These are phyloP conservation scores for Heloderma charlesbogerti DNA, from an alignment of 2,113 vertebrate species.

Conservation along the genomic window DNA sequence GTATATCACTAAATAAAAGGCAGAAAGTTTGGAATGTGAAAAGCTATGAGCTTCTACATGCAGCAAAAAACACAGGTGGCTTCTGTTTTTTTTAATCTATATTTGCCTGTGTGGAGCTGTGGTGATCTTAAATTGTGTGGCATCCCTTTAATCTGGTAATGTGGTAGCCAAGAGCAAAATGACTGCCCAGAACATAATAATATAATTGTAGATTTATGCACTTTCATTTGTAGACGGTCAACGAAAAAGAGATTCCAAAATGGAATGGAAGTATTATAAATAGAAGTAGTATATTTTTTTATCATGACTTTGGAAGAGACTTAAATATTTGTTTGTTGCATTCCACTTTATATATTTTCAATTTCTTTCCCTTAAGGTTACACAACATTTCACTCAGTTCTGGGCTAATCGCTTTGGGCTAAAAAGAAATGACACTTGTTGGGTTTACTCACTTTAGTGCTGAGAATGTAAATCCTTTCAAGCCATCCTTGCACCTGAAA, in stretches of 20 bases:
- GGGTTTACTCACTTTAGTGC: conserved; percentile 91
- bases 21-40: neutral
- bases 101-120: neutral
- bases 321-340: rapidly evolving
- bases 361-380: neutral
- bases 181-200: neutral
- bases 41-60: neutral
- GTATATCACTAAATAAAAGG: neutral
- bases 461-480: conserved; percentile 96
- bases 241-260: neutral
- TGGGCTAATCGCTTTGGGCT: neutral
- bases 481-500: conserved; percentile 93
- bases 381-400: neutral
- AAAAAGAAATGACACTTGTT: neutral
- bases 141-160: neutral
- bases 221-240: neutral
- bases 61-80: neutral
- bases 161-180: neutral
- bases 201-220: neutral
- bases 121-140: neutral
- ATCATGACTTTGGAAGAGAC: neutral
- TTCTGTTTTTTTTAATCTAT: neutral
- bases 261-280: neutral
- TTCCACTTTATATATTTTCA: neutral
- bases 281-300: neutral